Evolutionary conservation across 2,113 vertebrate species (phyloP), one percentile per base, ranked within the genome.

Genomic region (Tragelaphus imberbis): DNA sequence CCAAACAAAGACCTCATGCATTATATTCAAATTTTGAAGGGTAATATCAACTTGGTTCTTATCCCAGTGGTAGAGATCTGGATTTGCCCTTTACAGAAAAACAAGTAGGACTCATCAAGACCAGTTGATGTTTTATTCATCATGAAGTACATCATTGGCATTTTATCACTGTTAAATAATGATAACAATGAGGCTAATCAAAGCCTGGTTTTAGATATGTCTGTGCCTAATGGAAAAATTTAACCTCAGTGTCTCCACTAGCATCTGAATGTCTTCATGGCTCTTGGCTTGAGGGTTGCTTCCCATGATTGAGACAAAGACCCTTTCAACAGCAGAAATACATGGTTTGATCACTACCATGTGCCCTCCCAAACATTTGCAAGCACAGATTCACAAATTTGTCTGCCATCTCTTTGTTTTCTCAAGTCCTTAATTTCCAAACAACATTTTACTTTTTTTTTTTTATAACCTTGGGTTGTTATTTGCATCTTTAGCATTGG

Each of bases 151-250:
- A 84, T 68, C 61, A 71, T 17, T 51, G n/a, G n/a, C n/a, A n/a
- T n/a, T n/a, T n/a, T n/a, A n/a, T n/a, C n/a, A n/a, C n/a, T n/a
- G 58, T 94, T 80, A 94, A 85, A 75, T 87, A 91, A 47, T 90
- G 65, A 65, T 47, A 93, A 33, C 27, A 56, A 30, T 55, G n/a
- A 91, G 30, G 27, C 40, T 88, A 86, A 91, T 68, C 30, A 88
- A 88, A 82, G 53, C 12, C 19, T 92, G 28, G 15, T 87, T 63
- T 68, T 65, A 71, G 81, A n/a, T n/a, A 77, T 61, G 17, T 44
- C 87, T 88, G 61, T 93, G 33, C 30, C 55, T 36, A 91, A 9
- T 90, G 55, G 30, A 91, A 90, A 94, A 87, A 53, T 7, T 21
- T 55, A 16, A 15, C 16, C 17, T n/a, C 13, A 10, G 1, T 49